These are phyloP conservation scores for Sipha flava DNA, from an alignment of 1,140 invertebrate species.

Conservation along the genomic window DNA sequence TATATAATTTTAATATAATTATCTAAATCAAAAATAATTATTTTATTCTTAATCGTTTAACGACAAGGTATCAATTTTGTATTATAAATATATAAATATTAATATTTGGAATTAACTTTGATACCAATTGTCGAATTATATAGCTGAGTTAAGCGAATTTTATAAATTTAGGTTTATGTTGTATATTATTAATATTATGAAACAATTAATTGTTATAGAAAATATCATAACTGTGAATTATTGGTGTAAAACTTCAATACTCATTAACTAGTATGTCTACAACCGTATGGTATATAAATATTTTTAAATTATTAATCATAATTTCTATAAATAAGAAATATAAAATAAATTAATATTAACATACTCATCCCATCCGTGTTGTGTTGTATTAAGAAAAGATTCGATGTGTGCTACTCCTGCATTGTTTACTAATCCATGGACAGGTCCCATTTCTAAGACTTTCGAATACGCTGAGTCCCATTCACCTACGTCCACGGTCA, in stretches of 20 bases:
- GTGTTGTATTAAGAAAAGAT: constrained; percentile 55
- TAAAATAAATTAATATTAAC: constrained; percentile 31
- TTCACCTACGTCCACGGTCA: constrained; percentile 61
- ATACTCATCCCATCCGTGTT: constrained; percentile 64
- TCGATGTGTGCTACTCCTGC: constrained; percentile 56
- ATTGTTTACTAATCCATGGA: constrained; percentile 81
- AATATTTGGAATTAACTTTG: too few species aligned
- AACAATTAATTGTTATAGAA: too few species aligned
- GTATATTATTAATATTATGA: too few species aligned
- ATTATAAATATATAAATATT: too few species aligned
- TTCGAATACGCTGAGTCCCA: constrained; percentile 63
- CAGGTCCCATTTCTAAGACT: constrained; percentile 48
- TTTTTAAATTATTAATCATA: too few species aligned
- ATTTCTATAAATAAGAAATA: too few species aligned
- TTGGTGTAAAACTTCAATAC: neutral
- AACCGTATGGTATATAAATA: neutral
- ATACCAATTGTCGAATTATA: too few species aligned
- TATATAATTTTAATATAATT: constrained; percentile 9
- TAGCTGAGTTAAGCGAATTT: too few species aligned
- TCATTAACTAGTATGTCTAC: neutral
- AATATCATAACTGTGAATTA: constrained; percentile 2
- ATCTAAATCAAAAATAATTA: neutral
- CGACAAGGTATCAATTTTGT: too few species aligned
- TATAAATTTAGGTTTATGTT: too few species aligned
- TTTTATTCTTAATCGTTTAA: neutral